These are phyloP conservation scores for Hycleus phaleratus DNA, from an alignment of 1,140 invertebrate species.

Conservation along the genomic window DNA sequence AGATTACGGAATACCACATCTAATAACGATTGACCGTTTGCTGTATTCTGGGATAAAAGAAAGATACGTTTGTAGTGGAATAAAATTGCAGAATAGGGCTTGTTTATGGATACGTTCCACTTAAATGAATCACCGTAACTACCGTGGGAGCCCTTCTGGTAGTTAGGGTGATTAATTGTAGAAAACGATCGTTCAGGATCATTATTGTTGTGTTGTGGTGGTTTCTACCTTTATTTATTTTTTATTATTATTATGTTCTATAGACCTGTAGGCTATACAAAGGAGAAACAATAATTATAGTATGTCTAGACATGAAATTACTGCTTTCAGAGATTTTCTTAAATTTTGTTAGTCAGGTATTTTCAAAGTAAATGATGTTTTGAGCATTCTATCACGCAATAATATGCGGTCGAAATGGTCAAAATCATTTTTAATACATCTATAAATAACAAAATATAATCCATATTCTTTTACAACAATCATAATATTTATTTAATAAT, in stretches of 20 bases:
- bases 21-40: slow-evolving; percentile 74
- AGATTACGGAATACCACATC: slow-evolving; percentile 84
- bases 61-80: no score
- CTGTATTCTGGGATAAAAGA: slow-evolving; percentile 62
- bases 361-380: not conserved
- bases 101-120: slow-evolving; percentile 13
- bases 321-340: slow-evolving; percentile 11
- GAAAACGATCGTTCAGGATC: not conserved
- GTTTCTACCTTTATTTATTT: not conserved
- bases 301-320: slow-evolving; percentile 12
- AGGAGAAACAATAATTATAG: slow-evolving; percentile 5
- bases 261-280: no score
- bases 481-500: no score
- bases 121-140: not conserved
- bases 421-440: no score
- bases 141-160: not conserved
- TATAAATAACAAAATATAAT: no score
- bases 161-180: not conserved
- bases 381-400: slow-evolving; percentile 13
- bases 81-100: no score
- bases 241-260: no score
- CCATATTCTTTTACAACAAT: no score
- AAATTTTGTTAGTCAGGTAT: slow-evolving; percentile 12
- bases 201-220: not conserved
- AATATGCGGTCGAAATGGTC: not conserved